phyloP scores from a whole-genome alignment of 1,140 invertebrate genomes.

The Oscheius sp. region DNA sequence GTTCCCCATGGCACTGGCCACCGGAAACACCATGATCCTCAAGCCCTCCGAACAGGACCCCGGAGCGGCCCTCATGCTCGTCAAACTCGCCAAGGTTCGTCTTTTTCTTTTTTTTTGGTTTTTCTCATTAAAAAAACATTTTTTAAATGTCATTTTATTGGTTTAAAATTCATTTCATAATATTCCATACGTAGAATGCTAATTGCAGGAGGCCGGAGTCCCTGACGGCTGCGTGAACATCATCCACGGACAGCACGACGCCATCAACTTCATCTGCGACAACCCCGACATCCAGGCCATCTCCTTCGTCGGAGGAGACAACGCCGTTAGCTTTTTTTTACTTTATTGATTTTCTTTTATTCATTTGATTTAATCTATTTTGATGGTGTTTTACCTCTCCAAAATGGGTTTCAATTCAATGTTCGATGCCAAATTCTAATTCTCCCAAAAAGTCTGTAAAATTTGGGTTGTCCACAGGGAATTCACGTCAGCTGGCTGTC shows the following conservation, averaged over 20 bases:
- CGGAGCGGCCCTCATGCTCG: constrained; percentile 87
- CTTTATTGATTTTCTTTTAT: too few species aligned
- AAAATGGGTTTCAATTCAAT: too few species aligned
- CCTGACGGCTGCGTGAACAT: constrained; percentile 91
- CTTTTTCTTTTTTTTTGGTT: not conserved
- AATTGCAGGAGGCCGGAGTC: constrained; percentile 75
- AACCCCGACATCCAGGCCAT: constrained; percentile 92
- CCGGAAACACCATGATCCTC: constrained; percentile 75
- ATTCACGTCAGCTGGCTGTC: too few species aligned
- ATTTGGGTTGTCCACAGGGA: not conserved
- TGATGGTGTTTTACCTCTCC: too few species aligned
- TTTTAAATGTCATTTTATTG: not conserved
- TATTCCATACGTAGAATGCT: constrained; percentile 67
- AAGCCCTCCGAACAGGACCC: constrained; percentile 95
- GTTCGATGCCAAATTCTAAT: too few species aligned
- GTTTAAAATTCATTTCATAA: constrained; percentile 19
- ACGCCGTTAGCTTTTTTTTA: constrained; percentile 70
- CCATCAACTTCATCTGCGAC: constrained; percentile 96
- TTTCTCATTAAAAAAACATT: not conserved
- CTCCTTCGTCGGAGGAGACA: constrained; percentile 95
- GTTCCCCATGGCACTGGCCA: constrained; percentile 87
- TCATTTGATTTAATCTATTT: not conserved
- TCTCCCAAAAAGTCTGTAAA: not conserved
- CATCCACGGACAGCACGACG: constrained; percentile 87
- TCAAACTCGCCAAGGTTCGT: constrained; percentile 71